Base-by-base conservation (phyloP, 2,113 vertebrate species). In the Saimiri boliviensis region DNA sequence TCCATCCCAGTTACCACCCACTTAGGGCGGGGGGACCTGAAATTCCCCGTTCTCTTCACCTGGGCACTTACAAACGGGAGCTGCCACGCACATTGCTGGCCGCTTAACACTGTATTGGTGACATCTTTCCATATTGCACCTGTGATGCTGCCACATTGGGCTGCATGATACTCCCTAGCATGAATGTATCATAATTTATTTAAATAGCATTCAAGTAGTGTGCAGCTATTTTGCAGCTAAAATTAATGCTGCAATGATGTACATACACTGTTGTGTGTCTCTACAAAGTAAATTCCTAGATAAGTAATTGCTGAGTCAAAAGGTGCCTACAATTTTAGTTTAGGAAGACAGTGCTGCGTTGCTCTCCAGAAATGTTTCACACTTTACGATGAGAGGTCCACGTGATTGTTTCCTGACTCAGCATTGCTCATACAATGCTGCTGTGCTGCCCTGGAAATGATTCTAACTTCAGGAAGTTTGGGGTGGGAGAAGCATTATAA, bases 1-100 rank as follows among this genome's bases (percentile, higher is more conserved):
- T 95, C 21, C 27, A 27, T 35, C 16, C 25, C 6, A 79, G 5
- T 89, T 16, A 4, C 79, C 23, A 77, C 47, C 52, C 11, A 16
- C 49, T 85, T 89, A 1, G 4, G 32, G 27, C 8, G 0, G 2
- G 5, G 40, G n/a, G n/a, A 0, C 47, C 49, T 14, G 0, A 6
- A 25, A 37, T 40, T 40, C 30, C 8, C 21, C 16, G 45, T 47
- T 4, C 73, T 70, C 6, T 5, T 86, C 60, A 58, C n/a, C 3
- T 16, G 3, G 2, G 17, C 32, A 45, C 7, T 11, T 40, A 66
- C 40, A 7, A 9, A 3, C 6, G 32, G 32, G 40, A 20, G 20
- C 27, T 52, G 12, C n/a, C 4, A n/a, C 16, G 19, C 56, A 35
- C 20, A 16, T 42, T 42, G 19, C 35, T 85, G 63, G 45, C 54